A percentile compares a stretch with the other conserved stretches of the same genome.
Conservation (phyloP, 2,797 vertebrate species). For the Sylvilagus floridanus region DNA sequence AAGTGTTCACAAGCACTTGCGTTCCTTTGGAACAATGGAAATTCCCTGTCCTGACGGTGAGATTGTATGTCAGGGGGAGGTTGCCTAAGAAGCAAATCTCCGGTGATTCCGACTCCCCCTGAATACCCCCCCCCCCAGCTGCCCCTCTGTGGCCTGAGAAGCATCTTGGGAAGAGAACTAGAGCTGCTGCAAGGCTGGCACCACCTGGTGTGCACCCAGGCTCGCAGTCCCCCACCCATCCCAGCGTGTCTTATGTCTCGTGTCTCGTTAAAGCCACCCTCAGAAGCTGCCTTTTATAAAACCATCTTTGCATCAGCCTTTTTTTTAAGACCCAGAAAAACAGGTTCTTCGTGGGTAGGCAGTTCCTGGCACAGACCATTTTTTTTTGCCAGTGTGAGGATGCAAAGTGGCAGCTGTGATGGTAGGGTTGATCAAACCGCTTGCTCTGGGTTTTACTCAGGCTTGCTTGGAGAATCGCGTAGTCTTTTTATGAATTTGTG, state of each 20-base stretch:
- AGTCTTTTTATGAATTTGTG: not conserved
- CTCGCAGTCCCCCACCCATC: not conserved
- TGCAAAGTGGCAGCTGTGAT: not conserved
- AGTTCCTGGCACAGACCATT: slow-evolving; percentile 35
- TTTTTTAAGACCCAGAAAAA: slow-evolving; percentile 69
- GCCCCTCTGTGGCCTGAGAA: not conserved
- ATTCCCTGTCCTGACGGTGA: not conserved
- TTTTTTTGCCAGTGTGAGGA: not conserved
- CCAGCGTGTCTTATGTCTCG: not conserved
- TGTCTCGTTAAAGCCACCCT: slow-evolving; percentile 73
- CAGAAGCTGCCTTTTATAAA: slow-evolving; percentile 65
- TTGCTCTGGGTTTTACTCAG: not conserved
- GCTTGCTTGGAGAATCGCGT: not conserved
- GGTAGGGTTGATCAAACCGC: not conserved
- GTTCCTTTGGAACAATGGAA: slow-evolving; percentile 14
- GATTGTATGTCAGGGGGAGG: not conserved
- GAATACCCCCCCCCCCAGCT: not conserved
- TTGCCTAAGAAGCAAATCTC: slow-evolving; percentile 3
- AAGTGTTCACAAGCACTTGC: not conserved
- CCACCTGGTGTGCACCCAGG: not conserved
- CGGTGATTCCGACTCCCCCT: not conserved
- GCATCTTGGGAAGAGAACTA: not conserved
- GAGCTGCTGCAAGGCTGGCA: not conserved
- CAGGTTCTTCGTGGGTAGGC: slow-evolving; percentile 76
- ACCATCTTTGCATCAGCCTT: slow-evolving; percentile 27